phyloP scores from a whole-genome alignment of 2,113 vertebrate genomes.

The Corythaeola cristata region DNA sequence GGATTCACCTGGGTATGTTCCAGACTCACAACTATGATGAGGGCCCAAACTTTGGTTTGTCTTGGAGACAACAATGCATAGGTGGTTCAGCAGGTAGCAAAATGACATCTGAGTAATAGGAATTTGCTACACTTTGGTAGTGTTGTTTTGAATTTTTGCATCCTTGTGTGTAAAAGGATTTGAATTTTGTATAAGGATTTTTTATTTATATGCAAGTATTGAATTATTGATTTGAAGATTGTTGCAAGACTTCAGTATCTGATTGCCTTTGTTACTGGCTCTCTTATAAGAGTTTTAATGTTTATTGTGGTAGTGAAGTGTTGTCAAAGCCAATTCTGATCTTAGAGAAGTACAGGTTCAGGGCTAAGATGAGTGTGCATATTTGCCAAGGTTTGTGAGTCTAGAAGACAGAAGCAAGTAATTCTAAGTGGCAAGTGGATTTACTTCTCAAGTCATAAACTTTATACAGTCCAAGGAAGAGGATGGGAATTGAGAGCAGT shows the following conservation, averaged over 20 bases:
- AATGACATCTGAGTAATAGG: background rate
- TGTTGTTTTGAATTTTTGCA: background rate
- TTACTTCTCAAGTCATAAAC: background rate
- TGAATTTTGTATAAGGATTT: background rate
- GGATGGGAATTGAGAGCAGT: background rate
- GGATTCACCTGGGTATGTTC: background rate
- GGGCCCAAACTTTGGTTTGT: background rate
- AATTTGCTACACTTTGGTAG: rapidly evolving
- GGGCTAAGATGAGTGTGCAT: rapidly evolving
- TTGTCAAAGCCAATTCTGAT: background rate
- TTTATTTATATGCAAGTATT: background rate
- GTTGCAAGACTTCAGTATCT: background rate
- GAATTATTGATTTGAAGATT: background rate
- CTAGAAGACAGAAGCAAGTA: background rate
- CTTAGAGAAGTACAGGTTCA: background rate
- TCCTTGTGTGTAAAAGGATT: background rate
- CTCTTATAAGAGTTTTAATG: background rate
- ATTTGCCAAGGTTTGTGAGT: background rate
- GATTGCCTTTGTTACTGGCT: background rate
- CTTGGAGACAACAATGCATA: background rate
- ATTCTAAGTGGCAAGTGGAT: background rate
- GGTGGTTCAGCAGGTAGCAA: background rate
- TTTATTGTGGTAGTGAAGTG: background rate
- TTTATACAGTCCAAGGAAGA: background rate
- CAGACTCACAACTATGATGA: background rate